Base-by-base conservation (phyloP, 2,888 invertebrate species). In the Polydrusus cervinus region DNA sequence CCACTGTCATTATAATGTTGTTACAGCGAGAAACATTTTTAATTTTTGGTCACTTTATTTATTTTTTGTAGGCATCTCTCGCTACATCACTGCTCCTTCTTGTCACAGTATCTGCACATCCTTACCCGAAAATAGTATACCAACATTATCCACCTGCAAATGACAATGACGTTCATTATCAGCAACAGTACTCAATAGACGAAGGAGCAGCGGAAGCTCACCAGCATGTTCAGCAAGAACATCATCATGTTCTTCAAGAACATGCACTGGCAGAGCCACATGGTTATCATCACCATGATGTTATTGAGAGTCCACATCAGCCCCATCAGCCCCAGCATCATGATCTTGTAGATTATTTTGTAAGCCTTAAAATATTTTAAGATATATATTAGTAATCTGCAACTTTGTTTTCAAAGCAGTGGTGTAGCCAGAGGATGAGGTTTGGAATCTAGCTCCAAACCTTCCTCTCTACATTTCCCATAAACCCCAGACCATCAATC, bases 321-420 rank as follows among this genome's bases (percentile, higher is more conserved):
- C 75, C 78, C 13, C 74, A 78, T 51, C 64, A 45, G 30, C 75
- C 78, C 13, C 74, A 78, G 45, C 64, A 68, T 10, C 77, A 78
- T 9, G n/a, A 25, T 67, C 55, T 38, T 62, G 65, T 79, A 60
- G 80, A 80, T 70, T 79, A 80, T 45, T 79, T 79, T 64, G 80
- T 80, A 71, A 76, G 80, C 78, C 10, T 8, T 6, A 43, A 5
- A n/a, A 40, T 34, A 25, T 25, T 25, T 25, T 25, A 25, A 1
- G 25, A 25, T 25, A 25, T 25, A 25, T 25, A 1, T 25, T 25
- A 25, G 5, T 25, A 25, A 25, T 25, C 5, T 25, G 25, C 25
- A 25, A 5, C 25, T 25, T 25, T 25, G 25, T 3, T 5, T 25
- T 25, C 25, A 25, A 25, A 25, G 25, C 5, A 25, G 5, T 25